phyloP scores from a whole-genome alignment of 2,113 vertebrate genomes.

The Bungarus multicinctus region DNA sequence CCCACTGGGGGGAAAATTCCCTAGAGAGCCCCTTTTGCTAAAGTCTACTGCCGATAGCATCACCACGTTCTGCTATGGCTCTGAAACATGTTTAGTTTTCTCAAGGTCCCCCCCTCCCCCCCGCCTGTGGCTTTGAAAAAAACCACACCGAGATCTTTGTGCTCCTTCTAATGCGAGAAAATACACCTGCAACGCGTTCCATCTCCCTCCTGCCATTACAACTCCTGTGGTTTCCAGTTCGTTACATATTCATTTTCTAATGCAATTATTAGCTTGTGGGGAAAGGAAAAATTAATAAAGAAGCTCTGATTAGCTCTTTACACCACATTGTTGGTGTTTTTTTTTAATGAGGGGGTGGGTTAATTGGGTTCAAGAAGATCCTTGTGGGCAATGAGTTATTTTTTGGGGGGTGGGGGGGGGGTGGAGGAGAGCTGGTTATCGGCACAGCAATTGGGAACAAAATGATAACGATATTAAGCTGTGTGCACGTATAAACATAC shows the following conservation, averaged over 20 bases:
- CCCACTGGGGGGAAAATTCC: neutral
- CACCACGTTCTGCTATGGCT: slow-evolving; percentile 46
- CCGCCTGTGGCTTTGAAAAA: slow-evolving; percentile 65
- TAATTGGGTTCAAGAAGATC: slow-evolving; percentile 55
- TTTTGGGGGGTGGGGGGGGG: neutral
- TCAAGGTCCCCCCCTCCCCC: slow-evolving; percentile 60
- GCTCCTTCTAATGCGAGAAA: slow-evolving; percentile 63
- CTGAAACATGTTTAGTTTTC: slow-evolving; percentile 58
- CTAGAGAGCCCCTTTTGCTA: slow-evolving; percentile 18
- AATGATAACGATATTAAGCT: neutral
- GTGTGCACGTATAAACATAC: neutral
- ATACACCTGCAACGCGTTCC: slow-evolving; percentile 62
- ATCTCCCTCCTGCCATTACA: slow-evolving; percentile 60
- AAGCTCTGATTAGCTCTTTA: slow-evolving; percentile 72
- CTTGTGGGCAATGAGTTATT: slow-evolving; percentile 18
- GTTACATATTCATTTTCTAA: slow-evolving; percentile 74
- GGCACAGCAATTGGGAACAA: neutral
- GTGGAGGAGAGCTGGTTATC: slow-evolving; percentile 10
- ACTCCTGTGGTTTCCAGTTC: slow-evolving; percentile 70
- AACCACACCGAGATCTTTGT: slow-evolving; percentile 57
- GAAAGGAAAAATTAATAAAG: slow-evolving; percentile 59
- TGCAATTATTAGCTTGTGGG: slow-evolving; percentile 73
- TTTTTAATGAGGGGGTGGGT: slow-evolving; percentile 38
- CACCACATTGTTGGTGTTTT: slow-evolving; percentile 39
- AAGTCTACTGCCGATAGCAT: slow-evolving; percentile 47